A percentile compares a stretch with the other conserved stretches of the same genome.
Conservation (phyloP, 1,140 invertebrate genomes). For the Achroia grisella region DNA sequence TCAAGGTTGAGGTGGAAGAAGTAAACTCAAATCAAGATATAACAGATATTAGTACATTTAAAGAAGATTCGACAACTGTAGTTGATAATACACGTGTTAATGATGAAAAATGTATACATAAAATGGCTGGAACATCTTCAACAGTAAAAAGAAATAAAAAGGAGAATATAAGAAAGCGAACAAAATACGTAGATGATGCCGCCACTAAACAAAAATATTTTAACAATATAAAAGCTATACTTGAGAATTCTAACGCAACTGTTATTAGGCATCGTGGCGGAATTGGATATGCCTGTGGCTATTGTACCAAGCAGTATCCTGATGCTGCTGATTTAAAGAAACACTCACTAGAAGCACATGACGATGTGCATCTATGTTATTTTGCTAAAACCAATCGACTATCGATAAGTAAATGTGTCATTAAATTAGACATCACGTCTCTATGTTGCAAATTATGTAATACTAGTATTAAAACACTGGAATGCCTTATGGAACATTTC, state of each 20-base stretch:
- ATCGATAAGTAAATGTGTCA: conserved; percentile 14
- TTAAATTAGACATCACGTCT: conserved; percentile 10
- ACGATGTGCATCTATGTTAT: conserved; percentile 17
- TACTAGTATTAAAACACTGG: conserved; percentile 7
- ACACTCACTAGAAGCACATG: conserved; percentile 16
- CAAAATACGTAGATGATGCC: not conserved
- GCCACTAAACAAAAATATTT: conserved; percentile 14
- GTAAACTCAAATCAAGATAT: too few relatives aligned
- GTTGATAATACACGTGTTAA: not conserved
- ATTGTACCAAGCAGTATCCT: conserved; percentile 11
- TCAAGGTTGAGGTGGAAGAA: too few relatives aligned
- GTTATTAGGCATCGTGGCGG: conserved; percentile 7
- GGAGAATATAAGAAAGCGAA: too few relatives aligned
- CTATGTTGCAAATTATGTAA: conserved; percentile 14
- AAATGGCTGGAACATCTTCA: not conserved
- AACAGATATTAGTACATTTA: too few relatives aligned
- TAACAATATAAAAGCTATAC: conserved; percentile 13
- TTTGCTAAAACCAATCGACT: conserved; percentile 7
- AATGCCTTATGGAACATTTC: conserved; percentile 28
- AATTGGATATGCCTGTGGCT: conserved; percentile 15
- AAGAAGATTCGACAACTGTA: too few relatives aligned
- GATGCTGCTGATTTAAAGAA: conserved; percentile 14
- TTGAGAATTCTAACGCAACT: conserved; percentile 19
- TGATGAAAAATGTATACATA: not conserved
- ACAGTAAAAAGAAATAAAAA: not conserved